Evolutionary conservation across 2,113 vertebrate genomes (phyloP), one percentile per base, ranked within the genome.

Genomic region (Pterocles gutturalis): DNA sequence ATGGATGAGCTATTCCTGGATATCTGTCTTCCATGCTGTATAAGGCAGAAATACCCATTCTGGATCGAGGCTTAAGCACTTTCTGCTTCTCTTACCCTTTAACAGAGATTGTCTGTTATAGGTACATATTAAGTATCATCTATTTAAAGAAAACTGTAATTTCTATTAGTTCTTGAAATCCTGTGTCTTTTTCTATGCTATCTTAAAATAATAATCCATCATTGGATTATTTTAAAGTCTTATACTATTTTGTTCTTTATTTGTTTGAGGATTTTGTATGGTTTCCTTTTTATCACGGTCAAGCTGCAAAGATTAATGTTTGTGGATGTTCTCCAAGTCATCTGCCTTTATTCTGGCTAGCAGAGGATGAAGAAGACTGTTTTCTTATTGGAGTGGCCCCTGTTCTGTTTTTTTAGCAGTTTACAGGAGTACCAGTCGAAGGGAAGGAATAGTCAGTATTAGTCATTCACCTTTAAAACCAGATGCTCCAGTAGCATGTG

Each of bases 1-100:
- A 85, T 77, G 81, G 92, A 91, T 95, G 69, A 93, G 54, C 93
- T 92, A 71, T 84, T 95, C 92, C 86, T 82, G 77, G 95, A 66
- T 69, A 54, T 87, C 89, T 92, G 54, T 72, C 49, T 91, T 88
- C 83, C 73, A 62, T 62, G 73, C 80, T 94, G 90, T 76, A 72
- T 76, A 61, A 91, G 65, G 83, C 65, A 95, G 80, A 96, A 94
- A 82, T 84, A 57, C 45, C 11, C 92, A 92, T 96, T 95, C 80
- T 92, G 65, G 86, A 91, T 93, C 85, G 93, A 94, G 85, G 70
- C 79, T 96, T n/a, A n/a, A 13, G 71, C 71, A 41, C 31, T 86
- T 88, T 81, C 79, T 90, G 38, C 54, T 83, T 89, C 75, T 73
- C 46, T 71, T 85, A 48, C 15, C 95, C 46, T 79, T 93, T 75